phyloP scores from a whole-genome alignment of 2,888 invertebrate species.

The Chaetoderma sp. region DNA sequence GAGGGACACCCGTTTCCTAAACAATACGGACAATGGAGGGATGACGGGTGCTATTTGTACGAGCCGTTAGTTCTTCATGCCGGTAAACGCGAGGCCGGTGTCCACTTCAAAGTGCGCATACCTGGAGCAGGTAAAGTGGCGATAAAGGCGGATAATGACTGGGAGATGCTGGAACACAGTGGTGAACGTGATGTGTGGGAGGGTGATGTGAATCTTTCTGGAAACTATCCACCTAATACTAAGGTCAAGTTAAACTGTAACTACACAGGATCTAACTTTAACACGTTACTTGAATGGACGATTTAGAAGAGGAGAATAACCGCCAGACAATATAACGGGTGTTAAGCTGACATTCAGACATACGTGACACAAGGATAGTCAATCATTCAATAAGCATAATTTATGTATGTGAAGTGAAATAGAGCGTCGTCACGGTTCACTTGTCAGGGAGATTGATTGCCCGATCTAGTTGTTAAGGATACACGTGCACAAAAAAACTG shows the following conservation, averaged over 20 bases:
- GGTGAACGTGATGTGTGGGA: conserved; percentile 46
- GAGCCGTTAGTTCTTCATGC: conserved; percentile 52
- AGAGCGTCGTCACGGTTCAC: too few relatives aligned
- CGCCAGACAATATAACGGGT: too few relatives aligned
- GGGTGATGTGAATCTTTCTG: conserved; percentile 48
- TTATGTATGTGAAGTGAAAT: too few relatives aligned
- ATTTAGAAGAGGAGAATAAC: too few relatives aligned
- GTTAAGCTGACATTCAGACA: too few relatives aligned
- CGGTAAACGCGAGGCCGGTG: conserved; percentile 40
- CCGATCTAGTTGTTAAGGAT: too few relatives aligned
- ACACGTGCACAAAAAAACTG: too few relatives aligned
- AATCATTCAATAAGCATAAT: too few relatives aligned
- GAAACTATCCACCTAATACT: conserved; percentile 44
- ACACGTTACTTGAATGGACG: conserved; percentile 54
- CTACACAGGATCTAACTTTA: conserved; percentile 47
- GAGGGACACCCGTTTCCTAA: conserved; percentile 53
- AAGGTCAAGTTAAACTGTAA: conserved; percentile 57
- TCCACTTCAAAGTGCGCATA: conserved; percentile 47
- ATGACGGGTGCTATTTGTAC: conserved; percentile 51
- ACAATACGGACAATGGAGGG: conserved; percentile 54
- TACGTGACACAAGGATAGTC: too few relatives aligned
- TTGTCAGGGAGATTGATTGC: too few relatives aligned
- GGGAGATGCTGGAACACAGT: conserved; percentile 47
- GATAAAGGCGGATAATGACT: conserved; percentile 50
- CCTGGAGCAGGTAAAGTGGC: conserved; percentile 53